Evolutionary conservation across 1,140 invertebrate species (phyloP).

Genomic region (Lasaia peninsularis): DNA sequence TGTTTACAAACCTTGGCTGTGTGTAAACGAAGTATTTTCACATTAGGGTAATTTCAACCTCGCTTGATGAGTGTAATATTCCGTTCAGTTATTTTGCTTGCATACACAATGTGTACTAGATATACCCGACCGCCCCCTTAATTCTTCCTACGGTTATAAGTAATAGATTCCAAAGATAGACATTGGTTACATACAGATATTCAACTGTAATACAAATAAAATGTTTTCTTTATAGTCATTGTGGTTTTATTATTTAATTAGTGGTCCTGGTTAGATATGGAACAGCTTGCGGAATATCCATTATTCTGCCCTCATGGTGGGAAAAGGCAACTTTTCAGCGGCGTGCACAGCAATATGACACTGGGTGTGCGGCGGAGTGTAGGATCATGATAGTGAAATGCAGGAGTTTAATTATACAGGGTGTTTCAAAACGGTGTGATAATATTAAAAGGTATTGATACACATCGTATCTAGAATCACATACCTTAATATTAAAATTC

Average conservation of each 20-base stretch:
- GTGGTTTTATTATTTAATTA: constrained; percentile 27
- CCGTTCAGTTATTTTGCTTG: constrained; percentile 8
- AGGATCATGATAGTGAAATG: too few species aligned
- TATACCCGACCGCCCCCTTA: constrained; percentile 22
- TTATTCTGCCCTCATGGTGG: too few species aligned
- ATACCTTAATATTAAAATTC: too few species aligned
- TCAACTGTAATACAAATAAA: constrained; percentile 67
- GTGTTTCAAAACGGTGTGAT: too few species aligned
- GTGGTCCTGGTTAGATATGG: too few species aligned
- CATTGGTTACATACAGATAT: constrained; percentile 49
- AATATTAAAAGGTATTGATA: too few species aligned
- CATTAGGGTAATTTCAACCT: constrained; percentile 9
- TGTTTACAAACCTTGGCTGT: not conserved
- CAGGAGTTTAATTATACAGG: too few species aligned
- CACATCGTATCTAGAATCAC: too few species aligned
- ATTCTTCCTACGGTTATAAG: constrained; percentile 38
- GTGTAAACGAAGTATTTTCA: not conserved
- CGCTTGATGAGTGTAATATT: not conserved
- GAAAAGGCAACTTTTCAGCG: too few species aligned
- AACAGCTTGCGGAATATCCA: too few species aligned
- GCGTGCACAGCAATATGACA: too few species aligned
- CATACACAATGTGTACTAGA: constrained; percentile 3
- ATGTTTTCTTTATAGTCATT: constrained; percentile 55
- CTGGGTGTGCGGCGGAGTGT: too few species aligned
- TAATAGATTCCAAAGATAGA: constrained; percentile 67